Conservation (phyloP, 1,140 invertebrate species). For the Ceratina japonica region DNA sequence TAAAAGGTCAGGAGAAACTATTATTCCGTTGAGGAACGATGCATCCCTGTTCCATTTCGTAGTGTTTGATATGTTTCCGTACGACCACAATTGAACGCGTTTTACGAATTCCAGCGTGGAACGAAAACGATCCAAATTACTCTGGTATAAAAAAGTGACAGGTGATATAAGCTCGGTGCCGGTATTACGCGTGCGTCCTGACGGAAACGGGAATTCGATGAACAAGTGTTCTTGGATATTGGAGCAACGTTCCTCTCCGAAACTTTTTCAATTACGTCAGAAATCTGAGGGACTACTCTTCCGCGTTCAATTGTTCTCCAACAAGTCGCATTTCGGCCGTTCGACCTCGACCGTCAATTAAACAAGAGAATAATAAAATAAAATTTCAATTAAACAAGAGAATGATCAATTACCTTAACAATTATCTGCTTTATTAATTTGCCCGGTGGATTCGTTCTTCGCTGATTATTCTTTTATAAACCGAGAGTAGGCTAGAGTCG, state of each 20-base stretch:
- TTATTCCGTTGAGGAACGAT: too few relatives aligned
- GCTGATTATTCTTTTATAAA: neutral
- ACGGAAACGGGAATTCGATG: neutral
- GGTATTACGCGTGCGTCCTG: slow-evolving; percentile 30
- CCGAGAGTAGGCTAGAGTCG: too few relatives aligned
- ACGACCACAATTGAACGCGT: neutral
- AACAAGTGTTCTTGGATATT: slow-evolving; percentile 13
- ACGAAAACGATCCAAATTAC: neutral
- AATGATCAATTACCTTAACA: too few relatives aligned
- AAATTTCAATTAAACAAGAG: neutral
- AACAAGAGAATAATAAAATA: too few relatives aligned
- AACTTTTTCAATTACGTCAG: slow-evolving; percentile 24
- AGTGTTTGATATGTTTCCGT: too few relatives aligned
- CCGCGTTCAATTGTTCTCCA: neutral
- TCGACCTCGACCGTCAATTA: neutral
- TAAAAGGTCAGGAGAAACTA: too few relatives aligned
- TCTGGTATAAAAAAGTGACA: neutral
- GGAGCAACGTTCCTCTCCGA: neutral
- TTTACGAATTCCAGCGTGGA: neutral
- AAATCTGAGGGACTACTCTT: neutral
- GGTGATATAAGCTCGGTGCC: neutral
- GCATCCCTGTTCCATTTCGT: too few relatives aligned
- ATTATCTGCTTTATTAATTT: neutral
- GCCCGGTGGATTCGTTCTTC: neutral
- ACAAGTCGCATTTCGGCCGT: neutral